Conservation (phyloP, 2,888 invertebrate genomes). For the Apamea monoglypha region DNA sequence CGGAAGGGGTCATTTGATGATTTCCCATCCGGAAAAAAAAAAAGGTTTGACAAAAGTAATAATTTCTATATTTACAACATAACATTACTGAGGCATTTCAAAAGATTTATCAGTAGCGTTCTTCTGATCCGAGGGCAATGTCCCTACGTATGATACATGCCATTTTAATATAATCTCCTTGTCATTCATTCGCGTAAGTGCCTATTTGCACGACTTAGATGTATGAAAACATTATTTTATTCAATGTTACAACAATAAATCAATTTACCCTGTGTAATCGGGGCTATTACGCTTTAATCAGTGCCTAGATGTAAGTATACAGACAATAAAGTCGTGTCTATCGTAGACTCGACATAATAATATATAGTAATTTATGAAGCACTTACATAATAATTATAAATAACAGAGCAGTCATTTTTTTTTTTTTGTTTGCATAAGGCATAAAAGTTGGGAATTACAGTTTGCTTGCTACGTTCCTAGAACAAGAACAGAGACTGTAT, state of each 20-base stretch:
- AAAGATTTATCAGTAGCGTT: slow-evolving; percentile 59
- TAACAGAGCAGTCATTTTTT: not conserved
- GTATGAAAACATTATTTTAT: slow-evolving; percentile 37
- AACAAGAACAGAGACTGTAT: not conserved
- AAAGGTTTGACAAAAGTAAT: slow-evolving; percentile 10
- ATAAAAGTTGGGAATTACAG: not conserved
- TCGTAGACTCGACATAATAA: not conserved
- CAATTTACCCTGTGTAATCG: slow-evolving; percentile 4
- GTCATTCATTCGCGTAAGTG: slow-evolving; percentile 56
- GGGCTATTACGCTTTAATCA: slow-evolving; percentile 26
- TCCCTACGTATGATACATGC: slow-evolving; percentile 56
- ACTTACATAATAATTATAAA: not conserved
- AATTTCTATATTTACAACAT: slow-evolving; percentile 10
- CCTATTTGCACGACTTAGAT: slow-evolving; percentile 27
- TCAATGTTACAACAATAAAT: slow-evolving; percentile 36
- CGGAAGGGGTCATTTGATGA: no score
- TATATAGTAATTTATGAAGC: slow-evolving; percentile 20
- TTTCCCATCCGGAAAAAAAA: no score
- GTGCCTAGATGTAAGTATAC: not conserved
- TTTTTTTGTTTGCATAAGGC: not conserved
- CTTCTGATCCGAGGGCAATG: slow-evolving; percentile 68
- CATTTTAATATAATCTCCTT: slow-evolving; percentile 61
- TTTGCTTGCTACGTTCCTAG: not conserved
- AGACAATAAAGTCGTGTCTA: slow-evolving; percentile 35
- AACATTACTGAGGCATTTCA: slow-evolving; percentile 37